These are phyloP conservation scores for Nipponia nippon DNA, from an alignment of 2,113 vertebrate species.

Conservation along the genomic window DNA sequence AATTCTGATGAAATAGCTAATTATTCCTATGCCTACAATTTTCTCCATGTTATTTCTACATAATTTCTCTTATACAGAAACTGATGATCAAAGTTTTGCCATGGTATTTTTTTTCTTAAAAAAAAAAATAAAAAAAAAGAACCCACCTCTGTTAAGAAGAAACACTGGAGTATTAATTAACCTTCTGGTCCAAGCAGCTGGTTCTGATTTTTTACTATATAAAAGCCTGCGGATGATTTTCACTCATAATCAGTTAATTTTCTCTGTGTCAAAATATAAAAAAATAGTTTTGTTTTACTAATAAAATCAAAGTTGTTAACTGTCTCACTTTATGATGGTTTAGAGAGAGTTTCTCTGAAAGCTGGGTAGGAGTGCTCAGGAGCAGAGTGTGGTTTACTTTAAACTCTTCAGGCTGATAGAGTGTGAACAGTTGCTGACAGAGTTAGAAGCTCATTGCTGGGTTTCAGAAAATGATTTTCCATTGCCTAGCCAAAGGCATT, in stretches of 20 bases:
- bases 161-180: constrained; percentile 6
- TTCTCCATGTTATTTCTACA: not conserved
- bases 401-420: not conserved
- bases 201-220: constrained; percentile 28
- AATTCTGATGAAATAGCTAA: not conserved
- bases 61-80: not conserved
- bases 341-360: not conserved
- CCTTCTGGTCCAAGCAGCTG: constrained; percentile 16
- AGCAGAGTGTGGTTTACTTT: not conserved
- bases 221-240: constrained; percentile 24
- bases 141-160: not conserved
- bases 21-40: not conserved
- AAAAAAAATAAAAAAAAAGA: not conserved
- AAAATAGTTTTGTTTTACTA: not conserved
- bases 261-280: constrained; percentile 11
- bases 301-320: constrained; percentile 26
- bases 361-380: not conserved
- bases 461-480: not conserved
- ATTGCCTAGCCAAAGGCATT: not conserved
- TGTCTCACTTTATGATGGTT: not conserved
- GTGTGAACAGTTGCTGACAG: not conserved
- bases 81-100: not conserved
- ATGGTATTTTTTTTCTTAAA: not conserved
- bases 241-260: constrained; percentile 46
- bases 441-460: not conserved